Evolutionary conservation across 2,797 vertebrate species (phyloP).

Genomic region (Anabas testudineus): DNA sequence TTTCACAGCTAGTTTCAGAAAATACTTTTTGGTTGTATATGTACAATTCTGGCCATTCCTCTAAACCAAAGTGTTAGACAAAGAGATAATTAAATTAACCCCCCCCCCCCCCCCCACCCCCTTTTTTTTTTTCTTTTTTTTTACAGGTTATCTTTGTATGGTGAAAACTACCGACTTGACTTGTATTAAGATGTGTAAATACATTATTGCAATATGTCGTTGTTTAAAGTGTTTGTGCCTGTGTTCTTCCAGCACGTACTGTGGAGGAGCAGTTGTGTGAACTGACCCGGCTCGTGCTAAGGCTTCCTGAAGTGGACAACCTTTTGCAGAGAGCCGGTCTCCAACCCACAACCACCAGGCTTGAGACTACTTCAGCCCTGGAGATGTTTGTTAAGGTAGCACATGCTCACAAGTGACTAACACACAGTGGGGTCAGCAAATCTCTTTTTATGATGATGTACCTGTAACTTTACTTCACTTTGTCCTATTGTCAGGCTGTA

Average conservation of each 20-base stretch:
- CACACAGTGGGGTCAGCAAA: background rate
- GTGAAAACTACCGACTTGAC: background rate
- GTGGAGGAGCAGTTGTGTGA: constrained; percentile 90
- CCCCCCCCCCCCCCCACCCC: too few species aligned
- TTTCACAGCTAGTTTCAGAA: background rate
- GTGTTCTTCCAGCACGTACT: constrained; percentile 81
- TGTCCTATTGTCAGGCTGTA: constrained; percentile 84
- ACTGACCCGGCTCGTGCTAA: constrained; percentile 91
- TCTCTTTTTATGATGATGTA: background rate
- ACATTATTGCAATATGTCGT: background rate
- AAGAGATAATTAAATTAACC: too few species aligned
- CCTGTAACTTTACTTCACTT: constrained; percentile 7
- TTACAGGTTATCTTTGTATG: background rate
- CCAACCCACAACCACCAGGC: constrained; percentile 76
- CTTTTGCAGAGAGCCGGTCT: constrained; percentile 86
- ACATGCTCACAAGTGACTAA: constrained; percentile 3
- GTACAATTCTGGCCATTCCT: too few species aligned
- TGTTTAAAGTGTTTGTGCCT: constrained; percentile 5
- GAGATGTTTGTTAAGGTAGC: constrained; percentile 93
- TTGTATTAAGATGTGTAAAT: background rate
- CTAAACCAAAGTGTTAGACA: background rate
- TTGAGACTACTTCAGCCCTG: constrained; percentile 87
- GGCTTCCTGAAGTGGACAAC: constrained; percentile 90
- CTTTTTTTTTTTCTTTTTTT: too few species aligned
- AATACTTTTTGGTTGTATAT: background rate